phyloP scores from a whole-genome alignment of 35 echinoderm and acorn worm species.

The Apostichopus parvimensis region DNA sequence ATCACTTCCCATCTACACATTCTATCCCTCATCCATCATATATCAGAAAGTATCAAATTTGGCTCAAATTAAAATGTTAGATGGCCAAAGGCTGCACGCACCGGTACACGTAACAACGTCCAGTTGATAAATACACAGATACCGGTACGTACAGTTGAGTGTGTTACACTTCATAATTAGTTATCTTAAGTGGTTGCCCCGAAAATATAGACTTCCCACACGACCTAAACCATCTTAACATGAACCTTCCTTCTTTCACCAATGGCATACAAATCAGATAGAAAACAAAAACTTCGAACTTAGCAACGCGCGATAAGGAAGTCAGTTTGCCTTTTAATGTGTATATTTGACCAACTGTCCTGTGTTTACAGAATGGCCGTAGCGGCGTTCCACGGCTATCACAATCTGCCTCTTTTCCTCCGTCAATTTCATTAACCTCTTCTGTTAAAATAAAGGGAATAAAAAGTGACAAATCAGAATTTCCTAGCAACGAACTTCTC shows the following conservation, averaged over 20 bases:
- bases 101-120: no score
- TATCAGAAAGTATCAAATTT: no score
- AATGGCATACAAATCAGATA: not conserved
- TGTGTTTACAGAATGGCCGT: slow-evolving; percentile 9
- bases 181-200: not conserved
- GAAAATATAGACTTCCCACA: not conserved
- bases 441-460: not conserved
- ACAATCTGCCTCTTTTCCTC: not conserved
- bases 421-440: slow-evolving; percentile 25
- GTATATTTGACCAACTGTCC: slow-evolving; percentile 37
- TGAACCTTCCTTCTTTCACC: not conserved
- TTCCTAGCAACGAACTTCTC: slow-evolving; percentile 31
- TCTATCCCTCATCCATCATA: no score
- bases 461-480: not conserved
- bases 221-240: not conserved
- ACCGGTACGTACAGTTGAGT: no score
- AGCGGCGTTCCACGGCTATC: slow-evolving; percentile 1
- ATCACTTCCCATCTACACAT: no score
- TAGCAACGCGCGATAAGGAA: slow-evolving; percentile 15
- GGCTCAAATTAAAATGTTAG: no score
- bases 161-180: not conserved
- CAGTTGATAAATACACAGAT: no score
- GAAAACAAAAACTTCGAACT: not conserved
- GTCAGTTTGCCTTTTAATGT: slow-evolving; percentile 16
- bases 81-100: no score